phyloP scores from a whole-genome alignment of 2,797 vertebrate genomes.

The Leptoclinus maculatus region DNA sequence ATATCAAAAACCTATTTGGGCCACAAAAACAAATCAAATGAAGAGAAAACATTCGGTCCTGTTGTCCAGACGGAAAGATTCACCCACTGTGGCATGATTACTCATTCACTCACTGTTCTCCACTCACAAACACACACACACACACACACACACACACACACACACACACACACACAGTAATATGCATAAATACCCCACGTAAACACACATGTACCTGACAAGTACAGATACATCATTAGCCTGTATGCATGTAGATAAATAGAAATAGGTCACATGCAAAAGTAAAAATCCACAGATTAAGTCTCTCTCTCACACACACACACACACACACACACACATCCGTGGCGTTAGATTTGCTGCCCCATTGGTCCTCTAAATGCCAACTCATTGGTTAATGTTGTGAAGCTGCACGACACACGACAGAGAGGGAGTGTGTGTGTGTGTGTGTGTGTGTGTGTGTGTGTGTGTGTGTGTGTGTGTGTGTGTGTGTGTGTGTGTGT shows the following conservation, averaged over 20 bases:
- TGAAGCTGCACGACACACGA: constrained; percentile 46
- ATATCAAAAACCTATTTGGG: neutral
- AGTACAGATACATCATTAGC: constrained; percentile 15
- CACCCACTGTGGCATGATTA: too few species aligned
- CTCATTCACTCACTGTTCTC: neutral
- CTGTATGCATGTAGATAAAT: constrained; percentile 2
- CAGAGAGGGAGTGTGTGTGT: constrained; percentile 1
- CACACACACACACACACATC: constrained; percentile 22
- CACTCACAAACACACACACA: neutral
- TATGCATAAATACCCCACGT: neutral
- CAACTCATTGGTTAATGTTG: constrained; percentile 76
- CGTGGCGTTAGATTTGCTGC: constrained; percentile 63
- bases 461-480: too few species aligned
- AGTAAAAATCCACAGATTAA: constrained; percentile 9
- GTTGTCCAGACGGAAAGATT: neutral
- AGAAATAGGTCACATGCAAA: neutral
- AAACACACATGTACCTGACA: neutral
- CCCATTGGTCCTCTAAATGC: constrained; percentile 71
- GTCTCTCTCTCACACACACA: neutral
- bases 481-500: neutral
- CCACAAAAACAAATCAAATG: neutral
- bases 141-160: too few species aligned
- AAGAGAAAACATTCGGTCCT: neutral
- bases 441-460: neutral
- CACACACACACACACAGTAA: too few species aligned